Conservation (phyloP, 1,140 invertebrate species). For the Trypoxylus dichotomus region DNA sequence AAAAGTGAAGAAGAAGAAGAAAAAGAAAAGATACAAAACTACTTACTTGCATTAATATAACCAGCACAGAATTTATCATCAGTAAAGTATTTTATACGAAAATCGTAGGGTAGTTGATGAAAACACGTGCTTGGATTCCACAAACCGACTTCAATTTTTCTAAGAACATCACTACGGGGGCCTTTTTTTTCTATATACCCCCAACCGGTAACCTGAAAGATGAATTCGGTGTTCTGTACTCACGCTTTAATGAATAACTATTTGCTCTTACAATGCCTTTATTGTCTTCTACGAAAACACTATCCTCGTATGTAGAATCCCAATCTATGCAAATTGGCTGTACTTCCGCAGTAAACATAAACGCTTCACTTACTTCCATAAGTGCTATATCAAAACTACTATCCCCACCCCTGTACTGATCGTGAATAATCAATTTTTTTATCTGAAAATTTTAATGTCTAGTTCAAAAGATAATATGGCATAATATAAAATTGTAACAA, state of each 20-base stretch:
- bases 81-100: slow-evolving; percentile 1
- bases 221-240: not conserved
- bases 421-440: not conserved
- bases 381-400: not conserved
- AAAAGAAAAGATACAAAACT: no score
- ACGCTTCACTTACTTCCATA: not conserved
- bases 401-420: not conserved
- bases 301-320: not conserved
- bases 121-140: not conserved
- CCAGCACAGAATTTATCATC: not conserved
- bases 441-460: not conserved
- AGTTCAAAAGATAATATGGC: no score
- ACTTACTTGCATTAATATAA: not conserved
- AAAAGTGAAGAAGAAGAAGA: no score
- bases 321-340: not conserved
- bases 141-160: not conserved
- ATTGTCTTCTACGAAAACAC: not conserved
- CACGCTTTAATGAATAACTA: not conserved
- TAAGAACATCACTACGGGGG: not conserved
- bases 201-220: not conserved
- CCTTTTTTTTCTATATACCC: not conserved
- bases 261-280: not conserved
- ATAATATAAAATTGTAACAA: no score
- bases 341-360: not conserved
- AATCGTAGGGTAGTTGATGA: not conserved